Percentiles rank a stretch among this genome's conserved stretches.
Conservation (phyloP, 2,113 vertebrate genomes). For the Eulemur rufifrons region DNA sequence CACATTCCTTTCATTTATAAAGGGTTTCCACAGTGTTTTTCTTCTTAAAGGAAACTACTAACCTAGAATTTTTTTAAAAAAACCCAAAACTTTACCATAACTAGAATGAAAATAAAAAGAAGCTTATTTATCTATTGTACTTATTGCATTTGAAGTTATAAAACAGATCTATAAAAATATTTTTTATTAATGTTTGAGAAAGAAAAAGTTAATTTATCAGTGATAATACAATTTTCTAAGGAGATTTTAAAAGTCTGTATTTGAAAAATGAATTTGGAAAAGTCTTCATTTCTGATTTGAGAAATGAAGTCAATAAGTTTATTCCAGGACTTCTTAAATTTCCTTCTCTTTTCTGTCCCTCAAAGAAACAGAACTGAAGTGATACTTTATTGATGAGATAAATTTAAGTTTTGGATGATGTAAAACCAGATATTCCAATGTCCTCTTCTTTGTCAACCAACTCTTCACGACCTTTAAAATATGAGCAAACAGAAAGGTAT, state of each 20-base stretch:
- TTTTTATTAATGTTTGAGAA: constrained; percentile 37
- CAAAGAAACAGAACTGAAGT: neutral
- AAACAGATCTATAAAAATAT: neutral
- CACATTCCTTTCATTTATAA: constrained; percentile 58
- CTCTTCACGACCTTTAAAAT: constrained; percentile 27
- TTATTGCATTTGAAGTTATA: constrained; percentile 19
- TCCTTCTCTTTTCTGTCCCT: neutral
- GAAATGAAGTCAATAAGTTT: neutral
- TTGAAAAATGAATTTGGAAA: neutral
- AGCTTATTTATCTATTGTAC: neutral
- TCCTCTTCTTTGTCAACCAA: constrained; percentile 24
- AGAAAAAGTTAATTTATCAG: neutral
- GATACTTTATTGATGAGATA: neutral
- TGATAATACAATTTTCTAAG: neutral
- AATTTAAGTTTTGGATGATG: neutral
- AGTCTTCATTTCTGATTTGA: constrained; percentile 6
- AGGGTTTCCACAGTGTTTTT: neutral
- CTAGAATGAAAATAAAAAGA: constrained; percentile 10
- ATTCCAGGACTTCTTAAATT: neutral
- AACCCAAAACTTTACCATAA: neutral
- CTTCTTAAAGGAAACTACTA: constrained; percentile 38
- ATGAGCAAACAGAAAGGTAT: neutral
- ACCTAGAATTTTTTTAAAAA: neutral
- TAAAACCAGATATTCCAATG: neutral
- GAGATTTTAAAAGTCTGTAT: constrained; percentile 1